A percentile compares a stretch with the other conserved stretches of the same genome.
These are phyloP conservation scores for Drosophila miranda DNA, from an alignment of 1,140 invertebrate species.

Conservation along the genomic window DNA sequence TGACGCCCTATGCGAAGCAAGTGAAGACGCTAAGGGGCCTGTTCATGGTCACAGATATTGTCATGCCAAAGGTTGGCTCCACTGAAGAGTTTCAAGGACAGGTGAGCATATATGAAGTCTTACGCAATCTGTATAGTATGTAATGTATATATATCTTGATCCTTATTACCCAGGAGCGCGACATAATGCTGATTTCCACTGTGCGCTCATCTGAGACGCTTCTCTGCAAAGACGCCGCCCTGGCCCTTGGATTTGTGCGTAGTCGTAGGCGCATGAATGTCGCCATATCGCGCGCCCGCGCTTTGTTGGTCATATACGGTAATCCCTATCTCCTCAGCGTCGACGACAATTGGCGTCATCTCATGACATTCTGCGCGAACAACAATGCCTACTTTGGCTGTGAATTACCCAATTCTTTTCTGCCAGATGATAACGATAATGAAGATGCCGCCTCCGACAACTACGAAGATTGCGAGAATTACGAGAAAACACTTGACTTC, in stretches of 20 bases:
- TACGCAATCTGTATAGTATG: too few species aligned
- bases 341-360: constrained; percentile 88
- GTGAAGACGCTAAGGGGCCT: constrained; percentile 83
- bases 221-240: constrained; percentile 84
- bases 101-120: constrained; percentile 69
- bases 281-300: constrained; percentile 90
- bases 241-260: constrained; percentile 89
- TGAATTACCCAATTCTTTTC: constrained; percentile 82
- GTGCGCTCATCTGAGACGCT: constrained; percentile 86
- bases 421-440: background rate
- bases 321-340: constrained; percentile 89
- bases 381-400: constrained; percentile 87
- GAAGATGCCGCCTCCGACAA: background rate
- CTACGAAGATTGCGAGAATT: too few species aligned
- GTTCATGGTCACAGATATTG: constrained; percentile 84
- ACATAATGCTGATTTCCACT: constrained; percentile 93
- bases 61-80: constrained; percentile 92
- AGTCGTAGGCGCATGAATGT: constrained; percentile 93
- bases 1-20: constrained; percentile 96
- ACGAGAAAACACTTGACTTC: too few species aligned
- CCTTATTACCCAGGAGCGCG: constrained; percentile 86
- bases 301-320: constrained; percentile 87
- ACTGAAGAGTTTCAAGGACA: constrained; percentile 98
- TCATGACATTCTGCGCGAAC: constrained; percentile 86
- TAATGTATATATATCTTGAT: background rate